Evolutionary conservation across 1,140 invertebrate genomes (phyloP), one percentile per base, ranked within the genome.

Genomic region (Adoxophyes honmai): DNA sequence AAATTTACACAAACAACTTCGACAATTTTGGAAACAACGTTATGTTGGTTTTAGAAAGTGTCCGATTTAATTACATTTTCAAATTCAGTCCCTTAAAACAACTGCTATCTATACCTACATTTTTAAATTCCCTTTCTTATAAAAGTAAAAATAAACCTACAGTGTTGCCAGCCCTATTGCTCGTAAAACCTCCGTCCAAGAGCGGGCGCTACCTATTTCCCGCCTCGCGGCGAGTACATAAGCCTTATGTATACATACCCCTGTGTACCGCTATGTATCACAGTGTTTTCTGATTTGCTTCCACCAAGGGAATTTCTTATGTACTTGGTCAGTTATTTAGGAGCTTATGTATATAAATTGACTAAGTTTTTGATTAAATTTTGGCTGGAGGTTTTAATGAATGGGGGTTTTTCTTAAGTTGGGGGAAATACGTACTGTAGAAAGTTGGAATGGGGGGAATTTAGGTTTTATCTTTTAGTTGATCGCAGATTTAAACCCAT

Each of bases 261-360:
- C 34, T 18, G 10, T 44, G 15, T 21, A 11, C 39, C 39, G 16
- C 39, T 21, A 44, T 44, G 52, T 55, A 37, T 18, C 34, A 18
- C 9, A 52, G 18, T 15, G 51, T 34, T 52, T 21, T 44, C 39
- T 44, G 15, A 52, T 35, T 52, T 15, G 51, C 33, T 37, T 37
- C 10, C 18, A 13, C 10, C 42, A n/a, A 44, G 39, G 13, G 39
- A 44, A 44, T 44, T n/a, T 18, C 48, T 52, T 52, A 34, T 52
- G n/a, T 48, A 48, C 39, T 9, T 16, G 39, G 39, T 44, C 42
- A 11, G 21, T 28, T 48, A 33, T 48, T 48, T 48, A 48, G 42
- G 5, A 18, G 7, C 42, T 48, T 48, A 48, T 44, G 39, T 44
- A 44, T 48, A 48, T 48, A 48, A 48, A 48, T 48, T 48, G 42